A percentile compares a stretch with the other conserved stretches of the same genome.
These are phyloP conservation scores for Lates japonicus DNA, from an alignment of 2,797 vertebrate genomes.

Conservation along the genomic window DNA sequence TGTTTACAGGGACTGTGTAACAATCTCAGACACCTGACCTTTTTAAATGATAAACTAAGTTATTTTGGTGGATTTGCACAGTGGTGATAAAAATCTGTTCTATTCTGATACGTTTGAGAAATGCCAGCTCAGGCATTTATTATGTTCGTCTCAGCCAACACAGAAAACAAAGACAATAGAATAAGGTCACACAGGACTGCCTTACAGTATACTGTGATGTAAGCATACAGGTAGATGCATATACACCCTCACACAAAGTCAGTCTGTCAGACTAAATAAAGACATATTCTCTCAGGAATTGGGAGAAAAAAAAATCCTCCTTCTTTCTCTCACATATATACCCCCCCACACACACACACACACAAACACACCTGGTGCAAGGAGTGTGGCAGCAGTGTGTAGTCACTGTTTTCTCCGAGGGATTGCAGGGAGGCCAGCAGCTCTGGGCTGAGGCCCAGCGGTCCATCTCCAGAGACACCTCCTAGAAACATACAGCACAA, in stretches of 20 bases:
- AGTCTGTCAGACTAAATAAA: constrained; percentile 53
- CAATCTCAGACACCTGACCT: background rate
- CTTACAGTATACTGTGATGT: background rate
- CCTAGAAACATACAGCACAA: constrained; percentile 69
- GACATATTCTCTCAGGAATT: constrained; percentile 41
- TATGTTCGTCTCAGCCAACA: constrained; percentile 13
- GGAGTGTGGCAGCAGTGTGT: constrained; percentile 85
- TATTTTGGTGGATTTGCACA: background rate
- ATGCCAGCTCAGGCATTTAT: constrained; percentile 3
- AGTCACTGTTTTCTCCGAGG: constrained; percentile 82
- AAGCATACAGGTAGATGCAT: background rate
- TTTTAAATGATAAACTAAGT: background rate
- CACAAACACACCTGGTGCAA: constrained; percentile 85
- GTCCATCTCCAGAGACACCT: constrained; percentile 41
- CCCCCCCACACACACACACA: constrained; percentile 10
- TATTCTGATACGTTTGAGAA: background rate
- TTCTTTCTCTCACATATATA: no score
- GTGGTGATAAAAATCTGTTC: constrained; percentile 1
- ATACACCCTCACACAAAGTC: constrained; percentile 14
- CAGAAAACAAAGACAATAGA: background rate
- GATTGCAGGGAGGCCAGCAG: constrained; percentile 83
- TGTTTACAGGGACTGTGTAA: background rate
- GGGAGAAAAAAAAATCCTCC: constrained; percentile 8
- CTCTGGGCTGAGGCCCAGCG: constrained; percentile 70
- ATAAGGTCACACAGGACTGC: constrained; percentile 19